Conservation (phyloP, 92 coral and sea anemone genomes). For the Meandrina meandrites region DNA sequence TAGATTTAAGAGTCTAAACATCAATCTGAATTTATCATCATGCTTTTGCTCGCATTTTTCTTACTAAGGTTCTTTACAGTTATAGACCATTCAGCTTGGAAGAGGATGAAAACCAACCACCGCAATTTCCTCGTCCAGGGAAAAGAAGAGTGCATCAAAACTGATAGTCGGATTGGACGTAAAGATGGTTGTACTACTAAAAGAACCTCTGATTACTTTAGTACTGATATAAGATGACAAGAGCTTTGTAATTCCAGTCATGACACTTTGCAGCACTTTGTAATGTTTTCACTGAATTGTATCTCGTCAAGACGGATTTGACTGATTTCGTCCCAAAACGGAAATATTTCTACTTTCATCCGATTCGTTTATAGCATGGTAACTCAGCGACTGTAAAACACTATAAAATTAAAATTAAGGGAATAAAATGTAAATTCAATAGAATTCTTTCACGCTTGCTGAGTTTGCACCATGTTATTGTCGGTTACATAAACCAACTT, state of each 20-base stretch:
- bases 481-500: not conserved
- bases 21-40: not conserved
- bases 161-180: not conserved
- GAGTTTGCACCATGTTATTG: not conserved
- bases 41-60: not conserved
- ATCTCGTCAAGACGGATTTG: not conserved
- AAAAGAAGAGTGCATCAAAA: conserved; percentile 1
- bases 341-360: not conserved
- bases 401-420: not conserved
- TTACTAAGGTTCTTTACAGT: not conserved
- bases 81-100: not conserved
- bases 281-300: too few relatives aligned
- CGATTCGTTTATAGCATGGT: not conserved
- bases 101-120: not conserved
- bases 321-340: not conserved
- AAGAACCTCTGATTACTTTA: not conserved
- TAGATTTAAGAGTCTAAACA: too few relatives aligned
- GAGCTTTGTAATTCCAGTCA: not conserved
- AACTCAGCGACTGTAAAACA: not conserved
- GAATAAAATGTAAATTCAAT: not conserved
- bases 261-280: not conserved
- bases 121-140: conserved; percentile 10
- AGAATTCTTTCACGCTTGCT: not conserved
- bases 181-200: not conserved
- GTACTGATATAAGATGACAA: not conserved